phyloP scores from a whole-genome alignment of 2,797 vertebrate species.

The Alauda arvensis region DNA sequence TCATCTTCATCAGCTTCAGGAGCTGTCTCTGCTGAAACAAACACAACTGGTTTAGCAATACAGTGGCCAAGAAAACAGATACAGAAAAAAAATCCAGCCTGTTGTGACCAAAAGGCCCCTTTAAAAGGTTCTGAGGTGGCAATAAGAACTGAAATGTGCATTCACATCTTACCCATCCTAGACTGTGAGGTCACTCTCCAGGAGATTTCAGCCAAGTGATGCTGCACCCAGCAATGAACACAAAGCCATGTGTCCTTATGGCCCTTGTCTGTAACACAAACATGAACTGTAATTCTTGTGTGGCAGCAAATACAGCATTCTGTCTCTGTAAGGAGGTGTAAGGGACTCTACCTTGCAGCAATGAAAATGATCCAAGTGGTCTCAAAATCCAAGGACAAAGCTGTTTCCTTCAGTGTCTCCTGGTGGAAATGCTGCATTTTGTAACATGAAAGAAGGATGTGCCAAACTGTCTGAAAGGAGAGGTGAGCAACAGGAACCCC shows the following conservation, averaged over 20 bases:
- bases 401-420: constrained; percentile 16
- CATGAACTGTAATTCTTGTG: not conserved
- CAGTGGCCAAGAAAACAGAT: not conserved
- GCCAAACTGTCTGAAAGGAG: not conserved
- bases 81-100: not conserved
- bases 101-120: not conserved
- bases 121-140: not conserved
- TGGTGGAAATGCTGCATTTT: constrained; percentile 4
- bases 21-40: constrained; percentile 2
- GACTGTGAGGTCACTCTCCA: not conserved
- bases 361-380: constrained; percentile 11
- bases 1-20: not conserved
- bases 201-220: not conserved
- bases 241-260: not conserved
- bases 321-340: not conserved
- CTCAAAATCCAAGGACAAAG: constrained; percentile 40
- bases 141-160: not conserved
- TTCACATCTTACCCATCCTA: not conserved
- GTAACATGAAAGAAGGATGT: not conserved
- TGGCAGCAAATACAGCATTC: not conserved
- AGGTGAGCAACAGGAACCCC: not conserved
- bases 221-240: not conserved
- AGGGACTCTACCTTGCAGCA: constrained; percentile 42
- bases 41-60: not conserved
- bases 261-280: constrained; percentile 16